Conservation (phyloP, 2,888 invertebrate genomes). For the Scaptomyza flava region DNA sequence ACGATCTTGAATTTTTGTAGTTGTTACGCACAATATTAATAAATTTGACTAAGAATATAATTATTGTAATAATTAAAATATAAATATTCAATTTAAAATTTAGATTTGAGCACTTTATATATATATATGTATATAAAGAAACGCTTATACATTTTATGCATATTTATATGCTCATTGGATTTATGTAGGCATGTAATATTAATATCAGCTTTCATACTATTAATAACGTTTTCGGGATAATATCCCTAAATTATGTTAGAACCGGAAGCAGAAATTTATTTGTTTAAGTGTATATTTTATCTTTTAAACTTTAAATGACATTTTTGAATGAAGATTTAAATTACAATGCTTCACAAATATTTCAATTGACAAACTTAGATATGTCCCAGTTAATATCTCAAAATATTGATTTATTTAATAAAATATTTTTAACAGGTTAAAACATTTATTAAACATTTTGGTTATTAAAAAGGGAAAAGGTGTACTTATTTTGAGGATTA, state of each 20-base stretch:
- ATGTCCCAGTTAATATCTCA: not conserved
- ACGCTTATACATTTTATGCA: not conserved
- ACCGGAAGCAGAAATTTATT: not conserved
- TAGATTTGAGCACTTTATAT: conserved; percentile 8
- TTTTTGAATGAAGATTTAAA: not conserved
- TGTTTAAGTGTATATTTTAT: not conserved
- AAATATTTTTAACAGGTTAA: not conserved
- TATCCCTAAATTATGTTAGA: not conserved
- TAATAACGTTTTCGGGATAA: not conserved
- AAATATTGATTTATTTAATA: not conserved
- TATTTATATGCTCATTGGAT: not conserved
- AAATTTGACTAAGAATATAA: conserved; percentile 9
- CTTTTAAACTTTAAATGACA: not conserved
- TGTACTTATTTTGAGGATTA: not conserved
- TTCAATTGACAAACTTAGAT: not conserved
- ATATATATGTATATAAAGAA: not conserved
- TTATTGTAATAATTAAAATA: conserved; percentile 13
- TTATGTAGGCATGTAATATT: not conserved
- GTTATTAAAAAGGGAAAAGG: not conserved
- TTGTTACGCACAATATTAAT: conserved; percentile 9
- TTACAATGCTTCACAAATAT: not conserved
- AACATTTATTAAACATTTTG: not conserved
- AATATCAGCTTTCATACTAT: not conserved
- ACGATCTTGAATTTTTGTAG: conserved; percentile 1
- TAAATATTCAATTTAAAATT: not conserved